These are phyloP conservation scores for Festucalex cinctus DNA, from an alignment of 2,113 vertebrate species.

Conservation along the genomic window DNA sequence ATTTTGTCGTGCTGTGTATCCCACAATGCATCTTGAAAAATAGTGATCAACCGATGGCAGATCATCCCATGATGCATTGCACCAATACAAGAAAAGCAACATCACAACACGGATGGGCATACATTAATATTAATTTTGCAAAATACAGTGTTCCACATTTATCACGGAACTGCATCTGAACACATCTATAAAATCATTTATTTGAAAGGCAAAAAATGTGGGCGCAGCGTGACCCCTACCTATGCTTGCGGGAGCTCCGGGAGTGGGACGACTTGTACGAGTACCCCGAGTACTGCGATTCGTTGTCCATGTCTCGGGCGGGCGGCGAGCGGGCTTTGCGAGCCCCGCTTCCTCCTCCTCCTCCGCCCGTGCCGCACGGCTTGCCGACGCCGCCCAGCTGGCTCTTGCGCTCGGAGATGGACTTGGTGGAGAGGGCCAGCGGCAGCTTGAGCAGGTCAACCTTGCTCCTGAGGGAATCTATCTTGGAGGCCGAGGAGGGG, in stretches of 20 bases:
- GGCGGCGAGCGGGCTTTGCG: conserved; percentile 74
- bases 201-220: background rate
- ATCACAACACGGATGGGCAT: background rate
- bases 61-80: background rate
- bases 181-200: background rate
- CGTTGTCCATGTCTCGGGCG: conserved; percentile 86
- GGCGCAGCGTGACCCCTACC: conserved; percentile 58
- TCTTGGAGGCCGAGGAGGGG: conserved; percentile 80
- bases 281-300: conserved; percentile 91
- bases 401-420: conserved; percentile 74
- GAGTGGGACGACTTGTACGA: conserved; percentile 94
- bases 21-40: background rate
- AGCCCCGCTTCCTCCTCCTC: conserved; percentile 62
- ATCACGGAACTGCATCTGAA: no score
- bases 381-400: conserved; percentile 73
- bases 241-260: conserved; percentile 86
- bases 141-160: background rate
- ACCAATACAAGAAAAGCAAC: background rate
- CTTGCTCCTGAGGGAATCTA: conserved; percentile 97
- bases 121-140: background rate
- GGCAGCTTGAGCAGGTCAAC: conserved; percentile 93
- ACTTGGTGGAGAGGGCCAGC: conserved; percentile 79
- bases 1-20: background rate
- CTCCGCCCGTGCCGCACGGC: conserved; percentile 71
- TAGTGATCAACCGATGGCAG: background rate